phyloP scores from a whole-genome alignment of 2,888 invertebrate genomes.

The Helobdella robusta region DNA sequence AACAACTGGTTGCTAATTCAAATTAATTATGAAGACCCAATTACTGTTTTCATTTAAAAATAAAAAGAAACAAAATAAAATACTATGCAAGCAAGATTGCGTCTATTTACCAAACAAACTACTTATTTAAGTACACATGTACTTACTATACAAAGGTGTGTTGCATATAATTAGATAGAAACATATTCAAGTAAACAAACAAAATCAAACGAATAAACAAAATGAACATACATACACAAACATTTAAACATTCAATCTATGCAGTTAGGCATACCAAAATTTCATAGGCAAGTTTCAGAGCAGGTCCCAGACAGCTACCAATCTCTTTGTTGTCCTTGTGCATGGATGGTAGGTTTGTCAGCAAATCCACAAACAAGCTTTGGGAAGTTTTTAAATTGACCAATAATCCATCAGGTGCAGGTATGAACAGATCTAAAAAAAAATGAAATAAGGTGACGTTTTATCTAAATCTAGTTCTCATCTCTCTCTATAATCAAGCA shows the following conservation, averaged over 20 bases:
- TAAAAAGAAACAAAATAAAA: too few species aligned
- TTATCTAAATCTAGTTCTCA: background rate
- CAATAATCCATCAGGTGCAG: slow-evolving; percentile 82
- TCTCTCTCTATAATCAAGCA: background rate
- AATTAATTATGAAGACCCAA: too few species aligned
- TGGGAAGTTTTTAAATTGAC: slow-evolving; percentile 80
- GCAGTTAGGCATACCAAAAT: slow-evolving; percentile 74
- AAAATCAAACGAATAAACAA: background rate
- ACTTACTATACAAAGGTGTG: too few species aligned
- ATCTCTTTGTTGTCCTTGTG: slow-evolving; percentile 61
- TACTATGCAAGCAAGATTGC: too few species aligned
- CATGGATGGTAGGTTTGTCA: slow-evolving; percentile 65
- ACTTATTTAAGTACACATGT: too few species aligned
- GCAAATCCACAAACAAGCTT: slow-evolving; percentile 53
- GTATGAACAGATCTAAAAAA: slow-evolving; percentile 74
- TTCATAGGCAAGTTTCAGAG: slow-evolving; percentile 80
- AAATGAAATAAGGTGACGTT: background rate
- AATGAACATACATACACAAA: background rate
- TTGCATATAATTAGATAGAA: too few species aligned
- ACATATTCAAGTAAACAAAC: too few species aligned
- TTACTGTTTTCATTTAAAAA: too few species aligned
- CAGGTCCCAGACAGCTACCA: slow-evolving; percentile 79
- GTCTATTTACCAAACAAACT: too few species aligned
- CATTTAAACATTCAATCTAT: too few species aligned
- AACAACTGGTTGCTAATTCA: too few species aligned